Conservation (phyloP, 2,797 vertebrate species). For the Acanthopagrus latus region DNA sequence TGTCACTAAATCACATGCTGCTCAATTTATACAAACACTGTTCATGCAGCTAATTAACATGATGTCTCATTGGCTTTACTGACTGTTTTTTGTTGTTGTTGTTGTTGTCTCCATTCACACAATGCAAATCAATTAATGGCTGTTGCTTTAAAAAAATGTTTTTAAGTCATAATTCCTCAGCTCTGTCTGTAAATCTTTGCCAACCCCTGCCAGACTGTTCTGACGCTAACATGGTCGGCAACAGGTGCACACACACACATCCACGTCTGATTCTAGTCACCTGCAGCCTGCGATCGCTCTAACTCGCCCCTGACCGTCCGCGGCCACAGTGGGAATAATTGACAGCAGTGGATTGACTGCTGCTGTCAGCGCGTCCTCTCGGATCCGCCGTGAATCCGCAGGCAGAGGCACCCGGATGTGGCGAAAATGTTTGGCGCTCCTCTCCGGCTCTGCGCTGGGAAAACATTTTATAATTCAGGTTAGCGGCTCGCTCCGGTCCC, state of each 20-base stretch:
- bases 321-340: conserved; percentile 28
- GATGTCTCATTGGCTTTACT: neutral
- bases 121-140: neutral
- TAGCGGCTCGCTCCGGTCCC: conserved; percentile 41
- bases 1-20: conserved; percentile 3
- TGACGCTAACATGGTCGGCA: conserved; percentile 9
- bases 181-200: neutral
- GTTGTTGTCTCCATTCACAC: too few relatives aligned
- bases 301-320: conserved; percentile 19
- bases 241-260: conserved; percentile 46
- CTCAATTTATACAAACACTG: conserved; percentile 3
- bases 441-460: conserved; percentile 72
- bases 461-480: conserved; percentile 61
- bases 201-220: neutral
- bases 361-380: conserved; percentile 65
- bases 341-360: conserved; percentile 61
- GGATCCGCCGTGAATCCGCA: conserved; percentile 68
- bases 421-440: conserved; percentile 86
- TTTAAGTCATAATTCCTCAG: neutral
- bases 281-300: conserved; percentile 2
- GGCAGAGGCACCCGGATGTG: conserved; percentile 92
- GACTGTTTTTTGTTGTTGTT: neutral
- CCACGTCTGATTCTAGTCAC: neutral
- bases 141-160: neutral
- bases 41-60: neutral